These are phyloP conservation scores for Drosophila oshimai DNA, from an alignment of 1,140 invertebrate species.

Conservation along the genomic window DNA sequence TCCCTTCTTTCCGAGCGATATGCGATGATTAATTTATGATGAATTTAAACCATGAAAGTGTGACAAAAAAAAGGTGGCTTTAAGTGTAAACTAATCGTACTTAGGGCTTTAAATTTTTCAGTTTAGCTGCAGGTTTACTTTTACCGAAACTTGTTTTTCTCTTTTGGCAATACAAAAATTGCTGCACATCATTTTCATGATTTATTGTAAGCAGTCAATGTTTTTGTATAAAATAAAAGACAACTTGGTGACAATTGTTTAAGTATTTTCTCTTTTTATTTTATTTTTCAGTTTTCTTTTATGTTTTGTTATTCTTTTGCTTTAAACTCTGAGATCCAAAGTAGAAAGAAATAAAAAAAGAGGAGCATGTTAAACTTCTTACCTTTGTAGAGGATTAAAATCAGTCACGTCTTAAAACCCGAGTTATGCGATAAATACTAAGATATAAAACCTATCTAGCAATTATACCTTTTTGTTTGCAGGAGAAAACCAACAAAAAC, in stretches of 20 bases:
- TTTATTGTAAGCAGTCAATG: constrained; percentile 35
- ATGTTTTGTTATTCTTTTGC: constrained; percentile 39
- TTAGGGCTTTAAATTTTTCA: background rate
- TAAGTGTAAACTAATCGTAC: background rate
- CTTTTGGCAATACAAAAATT: constrained; percentile 43
- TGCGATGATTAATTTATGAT: background rate
- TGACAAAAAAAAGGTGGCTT: background rate
- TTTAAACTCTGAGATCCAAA: constrained; percentile 42
- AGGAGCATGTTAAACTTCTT: constrained; percentile 52
- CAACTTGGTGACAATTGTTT: constrained; percentile 76
- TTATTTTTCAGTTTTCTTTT: constrained; percentile 44
- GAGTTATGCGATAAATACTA: constrained; percentile 41
- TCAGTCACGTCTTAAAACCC: constrained; percentile 63
- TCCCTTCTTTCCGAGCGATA: constrained; percentile 3
- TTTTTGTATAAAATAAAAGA: constrained; percentile 79
- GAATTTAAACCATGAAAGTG: background rate
- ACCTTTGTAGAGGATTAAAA: constrained; percentile 58
- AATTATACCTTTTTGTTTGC: background rate
- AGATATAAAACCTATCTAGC: constrained; percentile 25
- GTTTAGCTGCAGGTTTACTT: constrained; percentile 12
- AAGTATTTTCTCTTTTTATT: constrained; percentile 77
- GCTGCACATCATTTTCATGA: constrained; percentile 37
- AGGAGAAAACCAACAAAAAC: background rate
- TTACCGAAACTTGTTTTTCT: constrained; percentile 29
- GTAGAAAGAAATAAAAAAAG: constrained; percentile 50